Conservation (phyloP, 2,797 vertebrate species). For the Hyperoplus immaculatus region DNA sequence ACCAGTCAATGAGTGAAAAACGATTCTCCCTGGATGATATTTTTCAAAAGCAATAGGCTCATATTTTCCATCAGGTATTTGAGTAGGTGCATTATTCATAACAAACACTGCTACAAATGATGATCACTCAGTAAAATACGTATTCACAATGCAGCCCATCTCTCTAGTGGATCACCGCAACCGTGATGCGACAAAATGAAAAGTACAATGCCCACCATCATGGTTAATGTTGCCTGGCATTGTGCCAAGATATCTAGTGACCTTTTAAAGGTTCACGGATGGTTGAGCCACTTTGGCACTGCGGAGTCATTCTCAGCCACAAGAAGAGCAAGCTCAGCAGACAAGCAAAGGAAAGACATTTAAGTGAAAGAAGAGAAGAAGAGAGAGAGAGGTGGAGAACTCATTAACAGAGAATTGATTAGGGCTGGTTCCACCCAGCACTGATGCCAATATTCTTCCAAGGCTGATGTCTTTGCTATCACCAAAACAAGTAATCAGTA, state of each 20-base stretch:
- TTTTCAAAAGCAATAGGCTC: constrained; percentile 45
- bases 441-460: constrained; percentile 65
- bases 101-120: constrained; percentile 39
- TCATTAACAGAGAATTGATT: constrained; percentile 75
- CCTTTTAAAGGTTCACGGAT: constrained; percentile 60
- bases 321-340: constrained; percentile 59
- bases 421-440: constrained; percentile 41
- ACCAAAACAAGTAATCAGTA: constrained; percentile 64
- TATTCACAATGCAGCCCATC: constrained; percentile 9
- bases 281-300: constrained; percentile 27
- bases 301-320: constrained; percentile 1
- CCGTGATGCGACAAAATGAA: constrained; percentile 24
- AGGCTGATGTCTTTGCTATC: constrained; percentile 71
- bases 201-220: constrained; percentile 9
- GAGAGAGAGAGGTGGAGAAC: constrained; percentile 46
- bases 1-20: constrained; percentile 62
- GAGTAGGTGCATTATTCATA: constrained; percentile 43
- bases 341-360: constrained; percentile 11
- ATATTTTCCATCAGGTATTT: constrained; percentile 37
- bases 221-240: constrained; percentile 47
- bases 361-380: constrained; percentile 16
- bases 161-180: background rate
- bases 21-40: constrained; percentile 38
- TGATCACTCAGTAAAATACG: constrained; percentile 41
- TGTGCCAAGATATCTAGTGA: constrained; percentile 48